Base-by-base conservation (phyloP, 2,888 invertebrate species). In the Rhamphomyia laevipes region DNA sequence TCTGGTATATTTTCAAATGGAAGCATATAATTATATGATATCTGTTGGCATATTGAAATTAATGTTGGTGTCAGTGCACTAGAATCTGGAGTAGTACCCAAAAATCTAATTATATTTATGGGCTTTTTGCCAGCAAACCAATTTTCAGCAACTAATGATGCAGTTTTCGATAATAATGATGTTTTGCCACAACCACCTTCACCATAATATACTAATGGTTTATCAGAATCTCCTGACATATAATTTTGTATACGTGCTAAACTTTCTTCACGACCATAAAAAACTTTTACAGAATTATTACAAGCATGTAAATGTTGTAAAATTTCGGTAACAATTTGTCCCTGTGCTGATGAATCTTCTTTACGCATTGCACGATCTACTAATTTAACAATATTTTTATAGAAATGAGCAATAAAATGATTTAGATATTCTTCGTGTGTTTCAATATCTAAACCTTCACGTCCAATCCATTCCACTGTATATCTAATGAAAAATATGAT, bases 141-240 rank as follows among this genome's bases (percentile, higher is more conserved):
- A 44, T 76, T 78, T 35, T 74, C 77, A 10, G 82, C 75, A 1
- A 84, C 86, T 67, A 86, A 77, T 21, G 88, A 86, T 1, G 94
- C 92, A 52, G 89, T 86, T 71, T 94, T 94, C 1, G 97, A 87
- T 51, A 97, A 73, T 1, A 97, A 74, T 16, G 96, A 96, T 1
- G 97, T 97, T 71, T 99, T 99, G 0, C 97, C 97, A 64, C 96
- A 96, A 40, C 97, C 97, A 63, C 95, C 79, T 74, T 92, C 92
- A 33, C 97, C 97, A 65, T 91, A 91, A 49, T 96, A 73, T 17
- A 95, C 88, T 51, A 95, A 73, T 2, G 95, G 93, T 63, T 91
- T 88, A 62, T 89, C 88, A 15, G 85, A 86, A 51, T 82, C 80
- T 43, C 84, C 87, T 59, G 82, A 74, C 83, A 94, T 89, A 67